Evolutionary conservation across 2,888 invertebrate genomes (phyloP), one percentile per base, ranked within the genome.

Genomic region (Alentia gelatinosa): DNA sequence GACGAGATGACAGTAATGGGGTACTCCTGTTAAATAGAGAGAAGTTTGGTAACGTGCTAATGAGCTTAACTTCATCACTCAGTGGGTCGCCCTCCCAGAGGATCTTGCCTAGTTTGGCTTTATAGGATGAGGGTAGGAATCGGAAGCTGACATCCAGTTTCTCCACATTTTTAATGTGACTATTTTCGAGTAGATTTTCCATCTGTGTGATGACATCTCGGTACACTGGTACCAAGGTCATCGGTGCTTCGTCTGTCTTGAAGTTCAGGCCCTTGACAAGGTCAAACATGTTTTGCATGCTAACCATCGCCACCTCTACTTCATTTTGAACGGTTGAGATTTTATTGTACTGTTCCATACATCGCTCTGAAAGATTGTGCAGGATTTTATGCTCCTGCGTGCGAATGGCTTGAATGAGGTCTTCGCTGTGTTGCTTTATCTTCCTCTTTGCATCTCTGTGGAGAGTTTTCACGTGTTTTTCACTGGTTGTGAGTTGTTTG

Each of bases 221-320:
- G 37, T 90, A 90, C 15, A 90, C 63, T 9, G 83, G 83, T 9
- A 90, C n/a, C 50, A 90, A n/a, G 0, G 74, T 74, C 33, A 42
- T 5, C 26, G 33, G n/a, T 1, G 47, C 79, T 3, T 37, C 30
- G 15, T 40, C 9, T 26, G 26, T 33, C 37, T 90, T 83, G 12
- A 30, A 30, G n/a, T n/a, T 35, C 40, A 89, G n/a, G 26, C 56
- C 83, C 15, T 47, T 75, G 35, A 63, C n/a, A 4, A 90, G 68
- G 12, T 90, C 90, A 33, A 40, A 75, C 83, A 90, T 37, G 30
- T 50, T 90, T 15, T 83, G 42, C 83, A 90, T 79, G 90, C 83
- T 83, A 23, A 83, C 90, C 30, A 90, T 37, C 15, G 90, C 30
- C 5, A 79, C 40, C 35, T 90, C 90, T 9, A 83, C 40, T 26